A percentile compares a stretch with the other conserved stretches of the same genome.
These are phyloP conservation scores for Drosophila repletoides DNA, from an alignment of 1,140 invertebrate genomes.

Conservation along the genomic window DNA sequence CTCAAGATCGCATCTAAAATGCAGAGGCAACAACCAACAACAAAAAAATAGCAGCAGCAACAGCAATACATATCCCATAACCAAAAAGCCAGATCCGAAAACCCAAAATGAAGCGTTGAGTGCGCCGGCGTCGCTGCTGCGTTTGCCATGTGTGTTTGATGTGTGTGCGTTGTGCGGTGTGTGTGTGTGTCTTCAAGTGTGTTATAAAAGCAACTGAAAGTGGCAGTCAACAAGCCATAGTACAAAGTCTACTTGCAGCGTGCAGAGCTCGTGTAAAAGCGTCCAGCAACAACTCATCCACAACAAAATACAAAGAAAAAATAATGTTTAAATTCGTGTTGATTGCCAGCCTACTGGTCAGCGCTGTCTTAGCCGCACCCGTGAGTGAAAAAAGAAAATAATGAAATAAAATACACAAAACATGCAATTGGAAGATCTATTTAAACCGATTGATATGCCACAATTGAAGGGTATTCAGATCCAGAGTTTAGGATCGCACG, in stretches of 20 bases:
- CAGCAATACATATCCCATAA: conserved; percentile 28
- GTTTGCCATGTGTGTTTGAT: neutral
- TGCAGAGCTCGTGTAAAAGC: conserved; percentile 54
- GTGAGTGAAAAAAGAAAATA: conserved; percentile 55
- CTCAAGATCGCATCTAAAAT: conserved; percentile 40
- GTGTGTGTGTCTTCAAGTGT: conserved; percentile 53
- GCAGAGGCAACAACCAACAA: conserved; percentile 1
- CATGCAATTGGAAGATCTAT: conserved; percentile 16
- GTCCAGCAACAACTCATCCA: conserved; percentile 24
- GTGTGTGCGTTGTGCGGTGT: neutral
- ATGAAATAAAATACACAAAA: conserved; percentile 8
- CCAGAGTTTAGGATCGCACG: conserved; percentile 83
- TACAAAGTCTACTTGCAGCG: conserved; percentile 72
- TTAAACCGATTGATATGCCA: too few species aligned
- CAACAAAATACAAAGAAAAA: conserved; percentile 15
- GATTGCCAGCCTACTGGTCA: conserved; percentile 69
- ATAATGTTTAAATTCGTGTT: conserved; percentile 75
- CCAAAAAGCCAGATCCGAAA: conserved; percentile 26
- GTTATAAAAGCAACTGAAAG: conserved; percentile 67
- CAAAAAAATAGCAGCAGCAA: conserved; percentile 6
- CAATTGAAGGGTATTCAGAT: too few species aligned
- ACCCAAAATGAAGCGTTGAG: conserved; percentile 10
- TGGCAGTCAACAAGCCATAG: conserved; percentile 65
- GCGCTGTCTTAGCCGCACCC: conserved; percentile 56
- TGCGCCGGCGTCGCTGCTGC: conserved; percentile 17